Evolutionary conservation across 1,140 invertebrate species (phyloP).

Genomic region (Oryzaephilus surinamensis): DNA sequence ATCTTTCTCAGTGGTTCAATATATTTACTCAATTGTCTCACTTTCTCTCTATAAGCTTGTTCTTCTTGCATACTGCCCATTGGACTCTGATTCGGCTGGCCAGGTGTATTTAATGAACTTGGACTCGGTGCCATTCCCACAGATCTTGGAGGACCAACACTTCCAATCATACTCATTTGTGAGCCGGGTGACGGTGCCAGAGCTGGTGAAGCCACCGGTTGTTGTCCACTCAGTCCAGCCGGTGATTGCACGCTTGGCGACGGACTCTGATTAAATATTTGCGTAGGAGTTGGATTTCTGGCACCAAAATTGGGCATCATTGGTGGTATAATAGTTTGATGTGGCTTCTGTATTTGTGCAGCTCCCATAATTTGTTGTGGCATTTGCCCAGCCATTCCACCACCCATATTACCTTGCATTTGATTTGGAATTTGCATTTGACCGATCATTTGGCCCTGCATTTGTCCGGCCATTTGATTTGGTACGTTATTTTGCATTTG

Average conservation of each 20-base stretch:
- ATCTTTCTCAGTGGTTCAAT: constrained; percentile 83
- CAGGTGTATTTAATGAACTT: constrained; percentile 69
- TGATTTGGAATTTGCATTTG: constrained; percentile 35
- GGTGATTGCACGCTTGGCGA: constrained; percentile 60
- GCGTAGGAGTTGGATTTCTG: constrained; percentile 49
- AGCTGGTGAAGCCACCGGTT: constrained; percentile 54
- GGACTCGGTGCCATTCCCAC: constrained; percentile 67
- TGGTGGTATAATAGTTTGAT: constrained; percentile 11
- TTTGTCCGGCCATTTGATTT: constrained; percentile 40
- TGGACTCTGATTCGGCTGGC: constrained; percentile 60
- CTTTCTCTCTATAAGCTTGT: constrained; percentile 82
- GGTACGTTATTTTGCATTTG: constrained; percentile 41
- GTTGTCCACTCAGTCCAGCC: constrained; percentile 47
- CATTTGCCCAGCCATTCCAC: constrained; percentile 34
- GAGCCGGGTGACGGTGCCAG: constrained; percentile 58
- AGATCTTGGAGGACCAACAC: constrained; percentile 37
- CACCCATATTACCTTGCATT: constrained; percentile 36
- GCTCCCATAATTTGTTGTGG: constrained; percentile 28
- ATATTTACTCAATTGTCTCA: constrained; percentile 83
- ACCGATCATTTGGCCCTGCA: constrained; percentile 17
- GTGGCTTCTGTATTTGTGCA: constrained; percentile 40
- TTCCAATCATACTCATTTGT: constrained; percentile 45
- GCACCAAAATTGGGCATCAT: constrained; percentile 30
- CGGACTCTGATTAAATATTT: constrained; percentile 58
- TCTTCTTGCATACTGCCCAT: constrained; percentile 62